These are phyloP conservation scores for Pyrocephalus nanus DNA, from an alignment of 2,797 vertebrate species.

Conservation along the genomic window DNA sequence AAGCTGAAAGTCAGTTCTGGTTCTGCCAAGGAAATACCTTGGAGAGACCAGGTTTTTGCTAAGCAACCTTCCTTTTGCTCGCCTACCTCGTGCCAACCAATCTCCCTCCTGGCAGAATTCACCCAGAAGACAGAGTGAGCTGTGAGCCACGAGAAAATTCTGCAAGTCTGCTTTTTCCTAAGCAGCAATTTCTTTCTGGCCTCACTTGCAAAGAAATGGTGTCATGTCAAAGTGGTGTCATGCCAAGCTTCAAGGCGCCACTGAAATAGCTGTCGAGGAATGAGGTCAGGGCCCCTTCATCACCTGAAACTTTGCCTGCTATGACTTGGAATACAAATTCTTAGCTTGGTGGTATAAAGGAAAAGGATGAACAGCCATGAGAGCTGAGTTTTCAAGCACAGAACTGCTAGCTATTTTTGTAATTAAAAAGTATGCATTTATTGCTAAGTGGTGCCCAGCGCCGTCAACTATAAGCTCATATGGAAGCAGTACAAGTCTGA, in stretches of 20 bases:
- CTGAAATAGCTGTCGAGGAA: constrained; percentile 21
- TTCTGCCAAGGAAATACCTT: constrained; percentile 26
- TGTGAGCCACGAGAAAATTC: background rate
- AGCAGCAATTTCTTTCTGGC: constrained; percentile 39
- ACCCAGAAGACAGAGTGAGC: background rate
- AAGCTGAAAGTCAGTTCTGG: background rate
- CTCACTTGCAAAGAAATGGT: constrained; percentile 40
- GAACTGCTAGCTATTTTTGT: constrained; percentile 1
- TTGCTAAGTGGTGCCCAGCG: constrained; percentile 38
- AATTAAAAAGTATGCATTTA: background rate
- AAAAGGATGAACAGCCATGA: constrained; percentile 58
- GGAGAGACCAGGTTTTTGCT: background rate
- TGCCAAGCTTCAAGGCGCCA: constrained; percentile 33
- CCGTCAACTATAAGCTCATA: constrained; percentile 30
- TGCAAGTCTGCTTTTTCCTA: background rate
- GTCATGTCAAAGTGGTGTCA: constrained; percentile 34
- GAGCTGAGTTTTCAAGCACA: constrained; percentile 43
- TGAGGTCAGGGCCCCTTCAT: background rate
- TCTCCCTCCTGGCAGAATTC: background rate
- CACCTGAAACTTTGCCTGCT: constrained; percentile 48
- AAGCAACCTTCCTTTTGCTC: background rate
- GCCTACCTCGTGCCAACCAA: background rate
- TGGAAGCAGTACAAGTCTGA: constrained; percentile 29
- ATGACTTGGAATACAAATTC: background rate
- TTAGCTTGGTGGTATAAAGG: constrained; percentile 42